These are phyloP conservation scores for Halcyon badia DNA, from an alignment of 2,797 vertebrate genomes.

Conservation along the genomic window DNA sequence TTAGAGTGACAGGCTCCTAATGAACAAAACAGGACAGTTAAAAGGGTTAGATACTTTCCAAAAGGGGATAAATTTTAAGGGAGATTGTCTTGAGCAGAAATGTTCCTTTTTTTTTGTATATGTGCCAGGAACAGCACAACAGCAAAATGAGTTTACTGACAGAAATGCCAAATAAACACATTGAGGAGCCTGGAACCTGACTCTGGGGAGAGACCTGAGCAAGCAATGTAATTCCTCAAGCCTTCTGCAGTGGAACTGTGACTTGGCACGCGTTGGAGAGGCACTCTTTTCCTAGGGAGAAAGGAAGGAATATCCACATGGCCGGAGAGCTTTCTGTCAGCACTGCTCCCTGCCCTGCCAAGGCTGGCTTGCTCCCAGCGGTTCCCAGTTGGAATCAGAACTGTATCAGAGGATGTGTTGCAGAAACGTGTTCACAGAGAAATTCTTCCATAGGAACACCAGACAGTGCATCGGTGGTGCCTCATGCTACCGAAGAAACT, in stretches of 20 bases:
- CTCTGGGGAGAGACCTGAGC: not conserved
- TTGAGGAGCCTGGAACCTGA: not conserved
- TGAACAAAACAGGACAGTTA: not conserved
- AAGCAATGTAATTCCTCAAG: not conserved
- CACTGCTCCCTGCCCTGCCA: not conserved
- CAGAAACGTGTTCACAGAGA: not conserved
- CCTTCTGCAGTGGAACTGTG: not conserved
- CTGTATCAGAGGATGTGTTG: accelerated
- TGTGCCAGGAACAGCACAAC: not conserved
- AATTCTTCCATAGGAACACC: not conserved
- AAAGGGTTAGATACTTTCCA: not conserved
- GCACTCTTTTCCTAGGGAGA: not conserved
- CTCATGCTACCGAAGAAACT: not conserved
- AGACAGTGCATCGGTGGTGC: not conserved
- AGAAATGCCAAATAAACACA: not conserved
- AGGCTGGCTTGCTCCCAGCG: not conserved
- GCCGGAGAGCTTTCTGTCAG: not conserved
- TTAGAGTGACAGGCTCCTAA: not conserved
- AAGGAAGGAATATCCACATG: not conserved
- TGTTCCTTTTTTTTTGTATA: not conserved
- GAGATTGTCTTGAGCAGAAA: not conserved
- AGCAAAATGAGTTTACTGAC: not conserved
- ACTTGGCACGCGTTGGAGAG: not conserved
- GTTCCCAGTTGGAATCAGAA: not conserved
- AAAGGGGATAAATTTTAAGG: not conserved